Base-by-base conservation (phyloP, 1,140 invertebrate species). In the Frieseomelitta varia region DNA sequence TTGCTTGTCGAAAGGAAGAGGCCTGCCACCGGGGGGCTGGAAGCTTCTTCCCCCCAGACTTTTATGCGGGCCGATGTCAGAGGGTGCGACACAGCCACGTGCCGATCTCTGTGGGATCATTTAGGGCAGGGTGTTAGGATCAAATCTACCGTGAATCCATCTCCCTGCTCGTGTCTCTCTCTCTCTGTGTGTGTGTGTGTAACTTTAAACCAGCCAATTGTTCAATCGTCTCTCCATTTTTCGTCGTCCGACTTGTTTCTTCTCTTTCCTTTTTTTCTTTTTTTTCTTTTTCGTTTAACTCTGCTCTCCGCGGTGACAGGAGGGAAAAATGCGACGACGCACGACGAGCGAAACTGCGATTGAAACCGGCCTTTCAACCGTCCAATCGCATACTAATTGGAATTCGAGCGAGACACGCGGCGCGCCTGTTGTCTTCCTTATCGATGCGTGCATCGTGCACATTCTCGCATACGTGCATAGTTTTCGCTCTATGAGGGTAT, bases 21-120 rank as follows among this genome's bases (percentile, higher is more conserved):
- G 39, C 68, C 39, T 15, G 34, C 19, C 67, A 19, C 17, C 19
- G 58, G 53, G 30, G 80, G 58, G 74, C 77, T 78, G 74, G 69
- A 84, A 87, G 63, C 39, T 47, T 8, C 39, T 6, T 3, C 3
- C 39, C 75, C 84, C 76, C 80, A 56, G 78, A 90, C 79, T 86
- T 88, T 90, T 79, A 71, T 75, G 81, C 74, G 63, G 56, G 69
- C 63, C 86, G 58, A 81, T 88, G 88, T 86, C 81, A 73, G 73
- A 79, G 92, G 91, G 92, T 92, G 90, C 89, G 86, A 90, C 74
- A 90, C 74, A 51, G 92, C 88, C 93, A 94, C 93, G 93, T 94
- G 93, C 91, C 93, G 89, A 92, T 94, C 92, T 92, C 91, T 92
- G 91, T 93, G 93, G 91, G 92, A 93, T 93, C 91, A 88, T 92